A percentile compares a stretch with the other conserved stretches of the same genome.
Conservation (phyloP, 2,113 vertebrate genomes). For the Numenius arquata region DNA sequence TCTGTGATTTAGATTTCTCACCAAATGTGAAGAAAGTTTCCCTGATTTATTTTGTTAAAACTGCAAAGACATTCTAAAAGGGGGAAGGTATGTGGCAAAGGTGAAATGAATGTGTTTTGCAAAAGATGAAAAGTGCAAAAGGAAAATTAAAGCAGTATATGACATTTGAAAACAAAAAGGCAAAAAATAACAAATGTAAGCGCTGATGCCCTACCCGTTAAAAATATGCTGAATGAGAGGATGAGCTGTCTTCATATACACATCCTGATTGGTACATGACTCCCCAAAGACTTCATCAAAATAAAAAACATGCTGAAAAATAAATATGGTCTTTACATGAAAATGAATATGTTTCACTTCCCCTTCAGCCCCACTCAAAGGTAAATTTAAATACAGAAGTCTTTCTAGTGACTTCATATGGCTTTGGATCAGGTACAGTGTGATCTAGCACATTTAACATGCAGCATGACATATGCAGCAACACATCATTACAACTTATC, state of each 20-base stretch:
- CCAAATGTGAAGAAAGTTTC: not conserved
- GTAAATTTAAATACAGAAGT: not conserved
- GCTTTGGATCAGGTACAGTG: not conserved
- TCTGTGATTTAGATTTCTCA: not conserved
- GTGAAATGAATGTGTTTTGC: not conserved
- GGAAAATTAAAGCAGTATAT: not conserved
- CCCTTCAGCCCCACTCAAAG: not conserved
- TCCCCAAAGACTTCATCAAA: constrained; percentile 94
- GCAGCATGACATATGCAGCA: not conserved
- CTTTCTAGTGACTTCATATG: not conserved
- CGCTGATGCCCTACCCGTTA: constrained; percentile 76
- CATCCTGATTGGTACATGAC: constrained; percentile 83
- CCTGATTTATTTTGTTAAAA: not conserved
- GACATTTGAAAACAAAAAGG: constrained; percentile 13
- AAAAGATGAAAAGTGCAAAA: constrained; percentile 5
- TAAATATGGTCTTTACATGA: constrained; percentile 60
- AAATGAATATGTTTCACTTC: not conserved
- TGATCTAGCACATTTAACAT: not conserved
- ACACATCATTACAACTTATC: not conserved
- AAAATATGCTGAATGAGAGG: constrained; percentile 92
- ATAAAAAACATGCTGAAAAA: constrained; percentile 90
- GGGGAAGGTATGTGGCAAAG: not conserved
- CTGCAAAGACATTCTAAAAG: not conserved
- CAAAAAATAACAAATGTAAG: constrained; percentile 36
- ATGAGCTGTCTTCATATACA: constrained; percentile 86